These are phyloP conservation scores for Acanthoscelides obtectus DNA, from an alignment of 2,888 invertebrate species.

Conservation along the genomic window DNA sequence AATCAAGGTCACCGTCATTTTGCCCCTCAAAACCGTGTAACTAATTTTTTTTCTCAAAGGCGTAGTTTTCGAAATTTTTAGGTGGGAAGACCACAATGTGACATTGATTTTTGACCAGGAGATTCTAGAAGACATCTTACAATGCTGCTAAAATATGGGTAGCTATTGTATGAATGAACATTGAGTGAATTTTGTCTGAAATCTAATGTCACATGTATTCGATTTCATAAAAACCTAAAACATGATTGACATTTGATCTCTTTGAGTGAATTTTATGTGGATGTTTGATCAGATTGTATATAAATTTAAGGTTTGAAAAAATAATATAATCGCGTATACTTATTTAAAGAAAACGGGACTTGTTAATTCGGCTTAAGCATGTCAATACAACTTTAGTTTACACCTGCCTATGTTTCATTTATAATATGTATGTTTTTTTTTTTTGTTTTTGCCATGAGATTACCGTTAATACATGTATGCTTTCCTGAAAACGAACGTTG, in stretches of 20 bases:
- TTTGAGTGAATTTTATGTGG: not conserved
- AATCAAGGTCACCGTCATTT: too few relatives aligned
- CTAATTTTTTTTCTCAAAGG: too few relatives aligned
- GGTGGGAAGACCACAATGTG: too few relatives aligned
- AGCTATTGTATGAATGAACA: not conserved
- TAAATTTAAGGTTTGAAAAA: not conserved
- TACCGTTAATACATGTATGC: not conserved
- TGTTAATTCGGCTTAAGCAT: too few relatives aligned
- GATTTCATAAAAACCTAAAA: not conserved
- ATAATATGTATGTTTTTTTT: not conserved
- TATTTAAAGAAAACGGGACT: not conserved
- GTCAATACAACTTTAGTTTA: too few relatives aligned
- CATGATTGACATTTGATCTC: not conserved
- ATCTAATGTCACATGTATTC: not conserved
- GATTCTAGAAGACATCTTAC: not conserved
- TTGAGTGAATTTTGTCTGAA: not conserved
- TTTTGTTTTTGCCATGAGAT: not conserved
- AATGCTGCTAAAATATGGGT: not conserved
- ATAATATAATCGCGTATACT: not conserved
- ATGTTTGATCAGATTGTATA: not conserved
- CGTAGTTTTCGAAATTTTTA: too few relatives aligned
- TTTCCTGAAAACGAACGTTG: not conserved
- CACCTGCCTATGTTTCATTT: not conserved
- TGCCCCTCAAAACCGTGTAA: too few relatives aligned
- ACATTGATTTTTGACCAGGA: too few relatives aligned